Conservation (phyloP, 2,888 invertebrate species). For the Actias luna region DNA sequence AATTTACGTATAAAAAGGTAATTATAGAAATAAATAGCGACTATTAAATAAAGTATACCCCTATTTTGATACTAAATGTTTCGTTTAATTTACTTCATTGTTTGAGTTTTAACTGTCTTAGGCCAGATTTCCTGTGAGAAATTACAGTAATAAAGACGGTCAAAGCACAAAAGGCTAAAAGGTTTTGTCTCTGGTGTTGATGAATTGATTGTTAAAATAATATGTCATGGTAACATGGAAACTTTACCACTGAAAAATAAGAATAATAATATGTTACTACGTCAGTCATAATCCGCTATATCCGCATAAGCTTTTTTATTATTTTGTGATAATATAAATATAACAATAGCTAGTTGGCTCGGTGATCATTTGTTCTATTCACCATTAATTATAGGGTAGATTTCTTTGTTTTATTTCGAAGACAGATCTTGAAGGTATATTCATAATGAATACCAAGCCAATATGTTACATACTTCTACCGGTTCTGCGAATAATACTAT, state of each 20-base stretch:
- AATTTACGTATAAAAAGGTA: background rate
- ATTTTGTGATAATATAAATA: too few relatives aligned
- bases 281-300: too few relatives aligned
- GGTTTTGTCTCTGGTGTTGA: slow-evolving; percentile 9
- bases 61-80: slow-evolving; percentile 12
- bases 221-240: background rate
- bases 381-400: too few relatives aligned
- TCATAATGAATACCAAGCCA: too few relatives aligned
- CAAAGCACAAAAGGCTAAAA: slow-evolving; percentile 8
- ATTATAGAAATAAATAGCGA: slow-evolving; percentile 5
- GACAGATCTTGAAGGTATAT: too few relatives aligned
- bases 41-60: slow-evolving; percentile 2
- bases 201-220: slow-evolving; percentile 12
- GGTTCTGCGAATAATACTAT: too few relatives aligned
- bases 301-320: too few relatives aligned
- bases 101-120: slow-evolving; percentile 11
- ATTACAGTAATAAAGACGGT: slow-evolving; percentile 14
- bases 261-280: background rate
- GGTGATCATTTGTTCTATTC: too few relatives aligned
- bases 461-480: too few relatives aligned
- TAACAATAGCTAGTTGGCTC: too few relatives aligned
- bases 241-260: background rate
- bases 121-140: slow-evolving; percentile 12
- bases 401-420: too few relatives aligned
- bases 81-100: slow-evolving; percentile 14